Percentiles rank a stretch among this genome's conserved stretches.
Conservation (phyloP, 2,888 invertebrate genomes). For the Anodontia alba region DNA sequence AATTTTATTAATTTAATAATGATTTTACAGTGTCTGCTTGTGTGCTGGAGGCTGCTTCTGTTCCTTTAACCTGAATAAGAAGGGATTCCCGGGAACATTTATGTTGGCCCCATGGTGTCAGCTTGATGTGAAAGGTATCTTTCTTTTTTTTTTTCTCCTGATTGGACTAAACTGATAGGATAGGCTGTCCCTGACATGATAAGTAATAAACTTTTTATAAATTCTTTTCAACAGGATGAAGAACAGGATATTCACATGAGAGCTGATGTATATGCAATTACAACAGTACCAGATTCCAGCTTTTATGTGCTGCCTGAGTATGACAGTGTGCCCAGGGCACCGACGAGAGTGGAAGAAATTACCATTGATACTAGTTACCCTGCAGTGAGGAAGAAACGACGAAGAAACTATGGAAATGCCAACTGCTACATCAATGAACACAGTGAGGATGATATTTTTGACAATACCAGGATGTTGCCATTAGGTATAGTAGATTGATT, state of each 20-base stretch:
- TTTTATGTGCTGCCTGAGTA: slow-evolving; percentile 63
- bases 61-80: too few species aligned
- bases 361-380: slow-evolving; percentile 29
- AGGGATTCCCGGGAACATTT: too few species aligned
- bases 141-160: too few species aligned
- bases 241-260: slow-evolving; percentile 75
- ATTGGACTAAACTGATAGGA: too few species aligned
- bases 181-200: too few species aligned
- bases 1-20: too few species aligned
- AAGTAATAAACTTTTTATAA: not conserved
- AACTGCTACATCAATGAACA: slow-evolving; percentile 68
- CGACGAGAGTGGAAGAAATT: slow-evolving; percentile 23
- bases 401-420: slow-evolving; percentile 69
- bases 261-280: slow-evolving; percentile 72
- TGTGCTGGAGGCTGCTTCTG: too few species aligned
- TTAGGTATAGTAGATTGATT: slow-evolving; percentile 59
- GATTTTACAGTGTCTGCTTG: too few species aligned
- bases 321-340: slow-evolving; percentile 25
- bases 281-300: slow-evolving; percentile 67
- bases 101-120: too few species aligned
- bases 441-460: slow-evolving; percentile 62
- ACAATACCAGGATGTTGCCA: slow-evolving; percentile 71
- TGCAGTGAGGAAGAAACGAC: slow-evolving; percentile 60
- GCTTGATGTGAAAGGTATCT: too few species aligned
- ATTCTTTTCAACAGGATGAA: slow-evolving; percentile 62